Evolutionary conservation across 2,888 invertebrate species (phyloP), one percentile per base, ranked within the genome.

Genomic region (Pteria penguin): DNA sequence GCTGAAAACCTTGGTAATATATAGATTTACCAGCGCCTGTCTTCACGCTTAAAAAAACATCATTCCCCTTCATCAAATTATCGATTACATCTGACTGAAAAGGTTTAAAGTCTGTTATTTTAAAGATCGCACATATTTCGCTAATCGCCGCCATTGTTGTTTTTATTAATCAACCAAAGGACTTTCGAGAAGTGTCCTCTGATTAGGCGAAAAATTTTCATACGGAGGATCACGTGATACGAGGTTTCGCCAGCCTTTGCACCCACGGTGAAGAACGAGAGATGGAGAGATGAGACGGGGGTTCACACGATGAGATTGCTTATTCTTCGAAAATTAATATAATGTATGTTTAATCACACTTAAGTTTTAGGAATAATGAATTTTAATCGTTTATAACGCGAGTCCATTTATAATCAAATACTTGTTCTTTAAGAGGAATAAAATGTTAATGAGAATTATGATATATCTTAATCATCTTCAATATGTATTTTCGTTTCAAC

Each of bases 11-110:
- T 24, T 22, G 62, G 33, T 62, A 33, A 33, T 33, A 62, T 14
- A 62, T 31, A n/a, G 62, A 62, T 27, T 62, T 62, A 14, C 33
- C 62, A 4, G 62, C 36, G 18, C 62, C 62, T 8, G 62, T 62
- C 33, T 32, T 31, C 33, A 62, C 32, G 22, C 62, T 62, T 11
- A 62, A 22, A 33, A 62, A 62, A n/a, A 62, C 62, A 2, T 62
- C 62, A 22, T 18, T 62, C 22, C 62, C 62, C 24, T 62, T 62
- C 33, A 62, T 14, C 22, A 62, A 33, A 62, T 62, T 14, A 31
- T 32, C 33, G 11, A 62, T n/a, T 18, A 32, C 62, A n/a, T 29
- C 62, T 1, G 5, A 24, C 33, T 62, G 32, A 32, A 62, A 62
- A 18, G 31, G 32, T 33, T 62, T 62, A n/a, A 33, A 33, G n/a